Evolutionary conservation across 92 coral and sea anemone species (phyloP).

Genomic region (Bergia sp.): DNA sequence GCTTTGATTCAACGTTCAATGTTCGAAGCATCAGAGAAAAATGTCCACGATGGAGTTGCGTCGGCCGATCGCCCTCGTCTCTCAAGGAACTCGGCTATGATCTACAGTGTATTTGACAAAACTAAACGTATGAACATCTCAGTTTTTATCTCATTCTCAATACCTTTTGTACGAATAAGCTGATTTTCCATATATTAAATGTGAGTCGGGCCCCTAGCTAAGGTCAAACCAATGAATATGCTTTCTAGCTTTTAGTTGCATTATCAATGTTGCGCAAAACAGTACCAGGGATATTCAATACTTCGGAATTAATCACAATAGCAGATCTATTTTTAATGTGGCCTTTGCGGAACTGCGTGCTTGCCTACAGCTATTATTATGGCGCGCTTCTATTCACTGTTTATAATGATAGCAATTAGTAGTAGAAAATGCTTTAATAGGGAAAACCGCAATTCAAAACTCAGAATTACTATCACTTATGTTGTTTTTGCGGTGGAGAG

Average conservation of each 20-base stretch:
- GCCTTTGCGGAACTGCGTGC: background rate
- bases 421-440: background rate
- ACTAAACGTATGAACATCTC: background rate
- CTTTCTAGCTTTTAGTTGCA: background rate
- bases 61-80: background rate
- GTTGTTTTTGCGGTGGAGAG: background rate
- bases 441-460: background rate
- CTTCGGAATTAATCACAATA: background rate
- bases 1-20: no score
- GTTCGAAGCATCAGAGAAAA: background rate
- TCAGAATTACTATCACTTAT: background rate
- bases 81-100: background rate
- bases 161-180: background rate
- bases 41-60: background rate
- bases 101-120: background rate
- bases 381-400: conserved; percentile 1
- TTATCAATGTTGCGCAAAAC: background rate
- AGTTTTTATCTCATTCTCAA: background rate
- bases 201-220: background rate
- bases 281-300: background rate
- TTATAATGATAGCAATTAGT: background rate
- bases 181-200: background rate
- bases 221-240: background rate
- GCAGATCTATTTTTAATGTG: background rate
- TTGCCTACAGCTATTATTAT: background rate